phyloP scores from a whole-genome alignment of 2,888 invertebrate genomes.

The Pteria penguin region DNA sequence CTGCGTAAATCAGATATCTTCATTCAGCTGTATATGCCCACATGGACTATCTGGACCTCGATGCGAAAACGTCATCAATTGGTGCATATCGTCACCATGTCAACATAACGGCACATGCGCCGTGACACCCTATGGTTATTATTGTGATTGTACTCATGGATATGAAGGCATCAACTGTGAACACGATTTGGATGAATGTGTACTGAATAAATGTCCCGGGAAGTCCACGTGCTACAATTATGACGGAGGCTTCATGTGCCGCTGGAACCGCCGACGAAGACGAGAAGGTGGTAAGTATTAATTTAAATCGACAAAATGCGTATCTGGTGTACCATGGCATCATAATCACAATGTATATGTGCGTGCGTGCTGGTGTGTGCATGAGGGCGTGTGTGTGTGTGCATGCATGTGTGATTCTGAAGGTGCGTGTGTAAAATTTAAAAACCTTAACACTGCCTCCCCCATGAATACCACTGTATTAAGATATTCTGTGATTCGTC shows the following conservation, averaged over 20 bases:
- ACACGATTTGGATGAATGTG: conserved; percentile 5
- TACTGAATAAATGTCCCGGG: conserved; percentile 1
- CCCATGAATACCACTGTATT: no score
- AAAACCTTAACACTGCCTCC: no score
- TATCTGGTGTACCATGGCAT: no score
- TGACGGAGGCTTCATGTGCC: conserved; percentile 2
- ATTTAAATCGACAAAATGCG: no score
- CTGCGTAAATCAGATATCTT: background rate
- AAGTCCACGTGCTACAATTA: conserved; percentile 6
- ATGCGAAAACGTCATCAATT: conserved; percentile 2
- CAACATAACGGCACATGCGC: conserved; percentile 11
- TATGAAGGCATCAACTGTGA: conserved; percentile 4
- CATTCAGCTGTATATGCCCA: background rate
- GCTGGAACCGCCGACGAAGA: no score
- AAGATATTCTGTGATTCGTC: no score
- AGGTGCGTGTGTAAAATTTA: no score
- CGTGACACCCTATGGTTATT: background rate
- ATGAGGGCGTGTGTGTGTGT: no score
- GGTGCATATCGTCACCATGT: background rate
- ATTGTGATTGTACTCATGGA: background rate
- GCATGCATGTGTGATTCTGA: no score
- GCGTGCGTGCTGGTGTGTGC: no score
- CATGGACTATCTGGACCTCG: background rate
- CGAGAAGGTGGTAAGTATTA: no score
- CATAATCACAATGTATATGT: no score